Evolutionary conservation across 1,140 invertebrate species (phyloP), one percentile per base, ranked within the genome.

Genomic region (Drosophila bocki): DNA sequence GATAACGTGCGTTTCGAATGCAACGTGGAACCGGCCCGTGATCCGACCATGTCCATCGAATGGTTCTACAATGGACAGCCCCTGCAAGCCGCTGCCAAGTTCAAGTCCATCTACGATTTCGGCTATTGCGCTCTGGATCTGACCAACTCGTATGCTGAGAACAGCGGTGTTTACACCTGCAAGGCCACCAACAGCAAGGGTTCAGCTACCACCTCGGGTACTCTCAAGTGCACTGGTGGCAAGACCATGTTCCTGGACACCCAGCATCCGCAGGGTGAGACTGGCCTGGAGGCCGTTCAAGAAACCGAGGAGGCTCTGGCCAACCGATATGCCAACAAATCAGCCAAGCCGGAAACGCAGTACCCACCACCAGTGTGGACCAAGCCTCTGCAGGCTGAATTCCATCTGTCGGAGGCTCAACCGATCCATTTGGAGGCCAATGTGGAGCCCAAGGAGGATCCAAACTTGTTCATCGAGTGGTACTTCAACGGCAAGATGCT

Each of bases 381-480:
- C 3, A 96, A 96, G 45, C 97, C 97, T 42, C 94, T 98, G 56
- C 95, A 95, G 91, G 94, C 96, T 17, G 96, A 98, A 93, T 96
- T 97, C 85, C 95, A 95, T 87, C 93, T 99, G n/a, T 95, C 96
- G 62, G 99, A 99, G 94, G 96, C 97, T 42, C 96, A 99, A 93
- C 95, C 97, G 3, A 94, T 99, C 37, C 97, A 98, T 93, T 94
- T 99, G 67, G 98, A 99, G 93, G 98, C 96, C 51, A 96, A 97
- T 91, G 97, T 99, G 7, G 97, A 98, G 93, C 99, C 99, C 1
- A 98, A 99, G 93, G 96, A 98, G 92, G 99, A 99, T 95, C 99
- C 99, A 3, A 97, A 98, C 88, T 94, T 98, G n/a, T 97, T 96
- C 81, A 96, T 98, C 64, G 97, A 98, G 93, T 98, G 97, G 97